Evolutionary conservation across 1,140 invertebrate genomes (phyloP).

Genomic region (Eumeta japonica): DNA sequence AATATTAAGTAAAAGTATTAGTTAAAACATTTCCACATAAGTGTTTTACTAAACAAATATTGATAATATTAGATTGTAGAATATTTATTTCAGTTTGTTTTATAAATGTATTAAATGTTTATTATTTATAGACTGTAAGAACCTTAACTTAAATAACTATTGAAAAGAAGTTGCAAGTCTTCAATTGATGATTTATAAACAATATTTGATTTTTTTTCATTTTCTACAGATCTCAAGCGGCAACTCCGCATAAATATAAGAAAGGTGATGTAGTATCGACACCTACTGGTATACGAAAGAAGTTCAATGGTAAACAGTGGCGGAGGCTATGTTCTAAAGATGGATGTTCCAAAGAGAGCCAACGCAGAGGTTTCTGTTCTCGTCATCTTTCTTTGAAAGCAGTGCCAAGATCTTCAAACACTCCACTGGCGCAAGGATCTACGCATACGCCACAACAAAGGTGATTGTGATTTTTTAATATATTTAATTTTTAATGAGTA

Average conservation of each 20-base stretch:
- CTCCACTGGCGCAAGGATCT: constrained; percentile 42
- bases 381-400: constrained; percentile 89
- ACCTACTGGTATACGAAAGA: constrained; percentile 94
- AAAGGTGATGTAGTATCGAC: constrained; percentile 97
- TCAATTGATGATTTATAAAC: no score
- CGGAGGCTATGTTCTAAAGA: constrained; percentile 91
- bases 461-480: constrained; percentile 10
- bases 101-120: no score
- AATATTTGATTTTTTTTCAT: no score
- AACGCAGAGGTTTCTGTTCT: constrained; percentile 93
- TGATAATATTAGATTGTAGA: no score
- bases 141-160: no score
- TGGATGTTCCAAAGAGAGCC: constrained; percentile 97
- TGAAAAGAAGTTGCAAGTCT: no score
- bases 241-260: constrained; percentile 94
- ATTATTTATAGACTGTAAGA: no score
- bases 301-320: constrained; percentile 99
- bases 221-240: constrained; percentile 76
- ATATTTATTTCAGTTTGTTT: no score
- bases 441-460: constrained; percentile 45
- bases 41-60: no score
- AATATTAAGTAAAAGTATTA: no score
- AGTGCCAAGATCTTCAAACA: constrained; percentile 44
- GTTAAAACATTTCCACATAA: no score
- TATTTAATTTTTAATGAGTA: no score